These are phyloP conservation scores for Gallinago undulata DNA, from an alignment of 2,113 vertebrate genomes.

Conservation along the genomic window DNA sequence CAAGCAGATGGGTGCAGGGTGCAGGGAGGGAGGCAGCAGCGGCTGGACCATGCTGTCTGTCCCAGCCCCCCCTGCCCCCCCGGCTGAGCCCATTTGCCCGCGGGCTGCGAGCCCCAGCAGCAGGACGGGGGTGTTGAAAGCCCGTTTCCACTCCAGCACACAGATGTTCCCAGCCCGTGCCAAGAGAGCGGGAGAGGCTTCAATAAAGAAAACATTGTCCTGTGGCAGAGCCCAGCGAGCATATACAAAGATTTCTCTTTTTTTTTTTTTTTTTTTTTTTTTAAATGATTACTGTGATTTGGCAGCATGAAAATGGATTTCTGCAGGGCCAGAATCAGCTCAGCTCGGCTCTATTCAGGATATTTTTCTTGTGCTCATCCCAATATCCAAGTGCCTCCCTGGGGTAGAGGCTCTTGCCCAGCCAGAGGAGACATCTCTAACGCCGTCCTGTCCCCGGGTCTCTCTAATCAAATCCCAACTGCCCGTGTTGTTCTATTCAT, in stretches of 20 bases:
- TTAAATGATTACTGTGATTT: background rate
- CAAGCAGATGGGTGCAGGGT: background rate
- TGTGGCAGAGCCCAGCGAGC: background rate
- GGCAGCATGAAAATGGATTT: background rate
- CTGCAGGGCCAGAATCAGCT: background rate
- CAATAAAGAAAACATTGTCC: conserved; percentile 18
- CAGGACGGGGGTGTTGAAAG: background rate
- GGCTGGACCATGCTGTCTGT: background rate
- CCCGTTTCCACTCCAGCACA: background rate
- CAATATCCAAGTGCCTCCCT: background rate
- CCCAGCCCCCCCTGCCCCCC: background rate
- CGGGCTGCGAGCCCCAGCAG: background rate
- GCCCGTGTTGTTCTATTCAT: background rate
- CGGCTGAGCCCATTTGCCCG: background rate
- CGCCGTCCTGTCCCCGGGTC: fast-evolving
- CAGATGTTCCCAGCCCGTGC: background rate
- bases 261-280: background rate
- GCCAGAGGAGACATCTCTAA: background rate
- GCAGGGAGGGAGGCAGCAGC: background rate
- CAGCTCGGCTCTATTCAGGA: background rate
- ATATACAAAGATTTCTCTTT: background rate
- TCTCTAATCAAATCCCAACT: background rate
- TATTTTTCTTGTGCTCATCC: background rate
- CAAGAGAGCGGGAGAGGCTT: conserved; percentile 12
- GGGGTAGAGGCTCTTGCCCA: background rate